Base-by-base conservation (phyloP, 2,888 invertebrate genomes). In the Willowsia nigromaculata region DNA sequence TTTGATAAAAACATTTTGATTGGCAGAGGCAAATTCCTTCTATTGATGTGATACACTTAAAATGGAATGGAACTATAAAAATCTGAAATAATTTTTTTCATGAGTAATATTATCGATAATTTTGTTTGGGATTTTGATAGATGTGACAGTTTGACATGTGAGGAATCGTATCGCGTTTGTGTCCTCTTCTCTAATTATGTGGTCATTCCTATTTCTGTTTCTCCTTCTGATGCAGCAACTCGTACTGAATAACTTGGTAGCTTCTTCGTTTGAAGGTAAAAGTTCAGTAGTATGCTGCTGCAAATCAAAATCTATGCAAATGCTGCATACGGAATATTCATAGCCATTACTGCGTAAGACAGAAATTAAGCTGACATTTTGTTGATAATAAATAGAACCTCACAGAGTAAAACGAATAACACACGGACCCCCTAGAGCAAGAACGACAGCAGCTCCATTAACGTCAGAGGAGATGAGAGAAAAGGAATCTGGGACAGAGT, bases 391-490 rank as follows among this genome's bases (percentile, higher is more conserved):
- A 22, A 30, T 15, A 18, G 3, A 6, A 13, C 18, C 5, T 11
- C 1, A 22, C n/a, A 83, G 87, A 18, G 62, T 74, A 15, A 88
- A 88, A 50, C 53, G 88, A 40, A 22, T 84, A 0, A 65, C 78
- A 2, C 78, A 88, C 25, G 65, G 25, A n/a, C 50, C 78, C 7
- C 88, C 76, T 5, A 22, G 7, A 13, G 9, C 37, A 22, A 81
- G n/a, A 25, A 50, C 83, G 37, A 50, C 83, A 22, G n/a, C 13
- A 40, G n/a, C 43, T 13, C 83, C 83, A 37, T 22, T 53, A n/a
- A 88, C 84, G 9, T 78, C 83, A 22, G 83, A 88, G 27, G 88
- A 88, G 47, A 50, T 50, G 13, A 43, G 78, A 25, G 88, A 88
- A 43, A 15, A 27, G 15, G 25, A 47, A 15, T 83, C 37, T 37